Base-by-base conservation (phyloP, 1,140 invertebrate genomes). In the Laodelphax striatellus region DNA sequence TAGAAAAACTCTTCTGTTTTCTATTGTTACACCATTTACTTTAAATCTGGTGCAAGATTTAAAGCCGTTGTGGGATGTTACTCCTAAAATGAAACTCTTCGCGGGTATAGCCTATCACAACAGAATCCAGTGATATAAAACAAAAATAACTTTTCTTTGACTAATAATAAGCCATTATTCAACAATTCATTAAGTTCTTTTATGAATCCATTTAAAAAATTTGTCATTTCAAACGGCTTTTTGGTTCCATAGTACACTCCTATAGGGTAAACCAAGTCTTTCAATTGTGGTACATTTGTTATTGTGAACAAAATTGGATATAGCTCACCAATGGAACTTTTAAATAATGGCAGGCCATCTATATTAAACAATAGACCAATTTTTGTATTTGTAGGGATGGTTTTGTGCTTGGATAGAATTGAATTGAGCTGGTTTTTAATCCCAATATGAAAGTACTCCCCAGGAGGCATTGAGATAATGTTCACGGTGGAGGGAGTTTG, bases 41-140 rank as follows among this genome's bases (percentile, higher is more conserved):
- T 31, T 58, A 64, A 73, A 75, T 58, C 71, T 72, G 14, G 69
- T 65, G 62, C 75, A 75, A 43, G 65, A 64, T 54, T 64, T 57
- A 57, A 71, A 75, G 11, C 70, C 73, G 59, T 57, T 64, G 56
- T 71, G 70, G 21, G 66, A 64, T 68, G 71, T 75, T 1, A 65
- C 67, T 14, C 56, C 50, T 54, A 69, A 68, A 6, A 76, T 58
- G 64, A 69, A 74, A 19, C 71, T 65, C 60, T 69, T 68, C 8
- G 73, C 75, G 8, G 72, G 73, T 2, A 69, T 64, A 68, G 75
- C 73, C 64, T n/a, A 28, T 28, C 24, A 28, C 68, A 75, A 54
- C 74, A 63, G 52, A 74, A 55, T 43, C 61, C 65, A 16, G 64
- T 50, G 4, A 8, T 38, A 38, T 38, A 9, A 38, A 38, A 38